phyloP scores from a whole-genome alignment of 2,113 vertebrate species.

The Grus americana region DNA sequence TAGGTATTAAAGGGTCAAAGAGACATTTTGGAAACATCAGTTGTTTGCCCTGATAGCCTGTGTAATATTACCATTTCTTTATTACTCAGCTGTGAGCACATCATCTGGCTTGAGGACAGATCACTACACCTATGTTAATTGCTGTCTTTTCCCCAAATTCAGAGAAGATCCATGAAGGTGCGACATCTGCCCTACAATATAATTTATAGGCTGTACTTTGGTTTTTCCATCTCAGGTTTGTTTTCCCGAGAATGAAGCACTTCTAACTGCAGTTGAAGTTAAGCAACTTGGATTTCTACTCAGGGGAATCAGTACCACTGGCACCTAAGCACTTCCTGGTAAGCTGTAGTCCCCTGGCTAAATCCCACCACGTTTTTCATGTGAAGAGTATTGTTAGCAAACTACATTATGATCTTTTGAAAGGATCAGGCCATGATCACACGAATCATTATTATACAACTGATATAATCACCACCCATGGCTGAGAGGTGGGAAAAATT shows the following conservation, averaged over 20 bases:
- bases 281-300: not conserved
- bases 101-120: not conserved
- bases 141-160: not conserved
- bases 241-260: not conserved
- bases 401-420: not conserved
- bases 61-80: not conserved
- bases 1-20: not conserved
- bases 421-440: not conserved
- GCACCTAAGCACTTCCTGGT: not conserved
- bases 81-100: not conserved
- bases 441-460: not conserved
- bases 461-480: not conserved
- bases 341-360: not conserved
- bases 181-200: not conserved
- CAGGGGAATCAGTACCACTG: not conserved
- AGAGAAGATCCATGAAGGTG: not conserved
- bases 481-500: not conserved
- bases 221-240: not conserved
- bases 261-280: not conserved
- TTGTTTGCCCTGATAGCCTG: not conserved
- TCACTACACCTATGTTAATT: not conserved
- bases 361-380: not conserved
- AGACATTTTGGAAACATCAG: not conserved
- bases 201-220: not conserved
- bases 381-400: not conserved